Evolutionary conservation across 2,113 vertebrate species (phyloP), one percentile per base, ranked within the genome.

Genomic region (Butorides virescens): DNA sequence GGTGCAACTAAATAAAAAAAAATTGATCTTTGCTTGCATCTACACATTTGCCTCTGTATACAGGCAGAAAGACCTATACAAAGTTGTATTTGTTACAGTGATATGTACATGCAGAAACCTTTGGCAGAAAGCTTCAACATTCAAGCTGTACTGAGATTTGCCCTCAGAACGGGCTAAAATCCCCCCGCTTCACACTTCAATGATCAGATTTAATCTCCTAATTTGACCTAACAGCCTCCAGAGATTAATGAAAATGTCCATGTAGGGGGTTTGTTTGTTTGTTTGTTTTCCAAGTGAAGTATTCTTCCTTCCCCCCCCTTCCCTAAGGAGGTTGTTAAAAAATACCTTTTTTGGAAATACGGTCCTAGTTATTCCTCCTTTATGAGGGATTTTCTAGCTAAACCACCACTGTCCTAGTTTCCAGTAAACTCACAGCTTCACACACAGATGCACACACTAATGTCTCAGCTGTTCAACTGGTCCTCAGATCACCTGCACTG

Each of bases 131-230:
- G 34, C 49, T 87, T 75, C 68, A 56, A 22, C 39, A 52, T 70
- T 66, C 47, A 81, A 44, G 29, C 34, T 81, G 44, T 25, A 42
- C 30, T 65, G 56, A 87, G 47, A 68, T 87, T 89, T 75, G 36
- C 86, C 36, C 37, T 78, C 34, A 62, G 71, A 94, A 66, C 0
- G n/a, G 21, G 19, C 79, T 85, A 27, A 94, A 95, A 58, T 78
- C 86, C 63, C 39, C 75, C 47, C 81, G 68, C 56, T 89, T 94
- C 65, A 68, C 91, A 81, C 88, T 78, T 87, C 7, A 68, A 49
- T 58, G 61, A 72, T 87, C 49, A 9, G 47, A 81, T 94, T 95
- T 97, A 88, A 81, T 88, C 86, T 96, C 88, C 83, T 87, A 93
- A 85, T 91, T 92, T 96, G 83, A 71, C 90, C 76, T 65, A 93